phyloP scores from a whole-genome alignment of 2,888 invertebrate species.

The Temnothorax ravouxi region DNA sequence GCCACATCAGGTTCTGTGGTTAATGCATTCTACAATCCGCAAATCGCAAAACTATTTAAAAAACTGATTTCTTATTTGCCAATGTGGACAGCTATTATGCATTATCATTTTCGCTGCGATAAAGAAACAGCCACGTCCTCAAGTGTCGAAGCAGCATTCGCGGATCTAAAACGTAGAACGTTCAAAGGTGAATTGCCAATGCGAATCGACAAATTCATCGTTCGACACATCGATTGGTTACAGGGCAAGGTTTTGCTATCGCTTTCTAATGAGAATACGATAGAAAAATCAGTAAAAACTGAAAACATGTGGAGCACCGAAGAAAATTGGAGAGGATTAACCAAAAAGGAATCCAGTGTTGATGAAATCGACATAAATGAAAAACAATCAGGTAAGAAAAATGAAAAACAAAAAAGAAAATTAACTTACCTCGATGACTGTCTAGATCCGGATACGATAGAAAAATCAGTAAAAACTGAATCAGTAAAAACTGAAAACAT shows the following conservation, averaged over 20 bases:
- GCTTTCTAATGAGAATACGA: background rate
- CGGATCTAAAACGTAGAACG: background rate
- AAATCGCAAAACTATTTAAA: background rate
- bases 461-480: background rate
- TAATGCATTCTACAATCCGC: constrained; percentile 11
- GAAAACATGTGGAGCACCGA: too few species aligned
- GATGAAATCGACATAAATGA: too few species aligned
- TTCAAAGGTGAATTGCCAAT: background rate
- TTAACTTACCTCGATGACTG: constrained; percentile 5
- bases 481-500: background rate
- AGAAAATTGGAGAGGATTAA: too few species aligned
- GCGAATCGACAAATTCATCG: constrained; percentile 14
- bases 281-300: background rate
- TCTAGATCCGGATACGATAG: background rate
- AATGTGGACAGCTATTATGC: constrained; percentile 10
- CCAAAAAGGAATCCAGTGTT: too few species aligned
- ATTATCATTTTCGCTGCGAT: background rate
- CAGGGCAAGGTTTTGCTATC: background rate
- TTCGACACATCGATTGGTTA: background rate
- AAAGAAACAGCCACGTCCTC: constrained; percentile 3
- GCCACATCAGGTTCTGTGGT: background rate
- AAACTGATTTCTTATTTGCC: background rate
- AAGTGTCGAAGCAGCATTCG: background rate
- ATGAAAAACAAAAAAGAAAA: background rate
- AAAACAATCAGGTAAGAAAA: background rate